Conservation (phyloP, 1,140 invertebrate species). For the Scaptomyza pallida region DNA sequence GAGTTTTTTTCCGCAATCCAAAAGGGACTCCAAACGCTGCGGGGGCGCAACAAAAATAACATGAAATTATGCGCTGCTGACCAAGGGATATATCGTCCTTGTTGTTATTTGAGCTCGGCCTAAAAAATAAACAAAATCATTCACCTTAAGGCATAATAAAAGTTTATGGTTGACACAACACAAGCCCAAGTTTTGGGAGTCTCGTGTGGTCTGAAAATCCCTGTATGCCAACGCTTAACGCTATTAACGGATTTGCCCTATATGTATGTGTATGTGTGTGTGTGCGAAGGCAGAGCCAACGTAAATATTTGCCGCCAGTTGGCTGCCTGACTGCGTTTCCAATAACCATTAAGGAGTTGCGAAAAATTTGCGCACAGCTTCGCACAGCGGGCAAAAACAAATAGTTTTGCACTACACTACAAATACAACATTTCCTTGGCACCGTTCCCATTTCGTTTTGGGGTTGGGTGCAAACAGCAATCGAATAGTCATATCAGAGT, state of each 20-base stretch:
- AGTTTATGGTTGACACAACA: conserved; percentile 73
- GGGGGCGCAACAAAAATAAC: conserved; percentile 56
- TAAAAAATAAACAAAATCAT: conserved; percentile 83
- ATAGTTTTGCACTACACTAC: conserved; percentile 70
- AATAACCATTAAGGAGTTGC: conserved; percentile 75
- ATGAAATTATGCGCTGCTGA: conserved; percentile 67
- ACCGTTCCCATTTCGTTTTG: conserved; percentile 18
- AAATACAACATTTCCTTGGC: conserved; percentile 74
- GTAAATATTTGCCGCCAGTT: conserved; percentile 72
- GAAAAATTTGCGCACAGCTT: conserved; percentile 64
- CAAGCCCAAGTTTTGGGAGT: conserved; percentile 21
- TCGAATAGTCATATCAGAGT: conserved; percentile 36
- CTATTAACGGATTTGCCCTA: conserved; percentile 57
- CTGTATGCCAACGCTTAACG: conserved; percentile 43
- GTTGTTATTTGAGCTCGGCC: conserved; percentile 41
- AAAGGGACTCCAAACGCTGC: conserved; percentile 49
- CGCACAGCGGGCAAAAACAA: conserved; percentile 76
- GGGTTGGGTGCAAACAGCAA: neutral
- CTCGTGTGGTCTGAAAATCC: conserved; percentile 22
- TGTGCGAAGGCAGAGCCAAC: conserved; percentile 6
- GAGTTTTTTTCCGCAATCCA: conserved; percentile 23
- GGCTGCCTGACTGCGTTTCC: conserved; percentile 57
- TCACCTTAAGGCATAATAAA: conserved; percentile 80
- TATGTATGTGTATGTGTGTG: neutral
- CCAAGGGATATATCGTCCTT: conserved; percentile 35